These are phyloP conservation scores for Pasiphila rectangulata DNA, from an alignment of 2,888 invertebrate species.

Conservation along the genomic window DNA sequence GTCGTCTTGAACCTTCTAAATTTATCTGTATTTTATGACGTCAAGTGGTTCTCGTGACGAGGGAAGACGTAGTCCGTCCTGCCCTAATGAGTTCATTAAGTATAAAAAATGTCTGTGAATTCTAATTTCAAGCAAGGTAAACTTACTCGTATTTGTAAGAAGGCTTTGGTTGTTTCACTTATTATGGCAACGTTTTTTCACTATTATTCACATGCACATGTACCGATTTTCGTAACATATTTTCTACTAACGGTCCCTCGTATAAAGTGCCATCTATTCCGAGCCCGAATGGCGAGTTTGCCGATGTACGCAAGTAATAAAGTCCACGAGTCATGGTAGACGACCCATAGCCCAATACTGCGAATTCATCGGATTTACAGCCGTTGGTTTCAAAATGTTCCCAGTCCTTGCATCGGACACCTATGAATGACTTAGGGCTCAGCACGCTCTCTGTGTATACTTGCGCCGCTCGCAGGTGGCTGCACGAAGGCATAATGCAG, in stretches of 20 bases:
- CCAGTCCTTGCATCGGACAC: slow-evolving; percentile 63
- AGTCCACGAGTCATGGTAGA: slow-evolving; percentile 63
- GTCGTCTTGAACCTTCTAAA: slow-evolving; percentile 3
- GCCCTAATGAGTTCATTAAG: slow-evolving; percentile 6
- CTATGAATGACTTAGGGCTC: slow-evolving; percentile 66
- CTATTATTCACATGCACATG: slow-evolving; percentile 16
- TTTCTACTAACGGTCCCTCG: slow-evolving; percentile 38
- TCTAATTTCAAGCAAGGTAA: neutral
- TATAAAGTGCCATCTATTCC: slow-evolving; percentile 65
- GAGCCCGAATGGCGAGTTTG: slow-evolving; percentile 61
- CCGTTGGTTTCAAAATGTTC: slow-evolving; percentile 59
- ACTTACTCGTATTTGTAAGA: neutral
- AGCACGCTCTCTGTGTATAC: slow-evolving; percentile 68
- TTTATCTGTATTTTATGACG: slow-evolving; percentile 6
- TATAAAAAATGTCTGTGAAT: slow-evolving; percentile 5
- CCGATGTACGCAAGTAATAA: slow-evolving; percentile 66
- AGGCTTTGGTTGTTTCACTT: neutral
- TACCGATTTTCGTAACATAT: slow-evolving; percentile 50
- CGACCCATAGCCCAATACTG: slow-evolving; percentile 72
- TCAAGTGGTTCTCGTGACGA: slow-evolving; percentile 7
- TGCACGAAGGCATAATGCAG: slow-evolving; percentile 79
- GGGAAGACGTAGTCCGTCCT: neutral
- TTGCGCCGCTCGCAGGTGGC: slow-evolving; percentile 70
- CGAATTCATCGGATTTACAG: slow-evolving; percentile 58
- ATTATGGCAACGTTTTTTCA: slow-evolving; percentile 42